Evolutionary conservation across 1,140 invertebrate genomes (phyloP), one percentile per base, ranked within the genome.

Genomic region (Euura lappo): DNA sequence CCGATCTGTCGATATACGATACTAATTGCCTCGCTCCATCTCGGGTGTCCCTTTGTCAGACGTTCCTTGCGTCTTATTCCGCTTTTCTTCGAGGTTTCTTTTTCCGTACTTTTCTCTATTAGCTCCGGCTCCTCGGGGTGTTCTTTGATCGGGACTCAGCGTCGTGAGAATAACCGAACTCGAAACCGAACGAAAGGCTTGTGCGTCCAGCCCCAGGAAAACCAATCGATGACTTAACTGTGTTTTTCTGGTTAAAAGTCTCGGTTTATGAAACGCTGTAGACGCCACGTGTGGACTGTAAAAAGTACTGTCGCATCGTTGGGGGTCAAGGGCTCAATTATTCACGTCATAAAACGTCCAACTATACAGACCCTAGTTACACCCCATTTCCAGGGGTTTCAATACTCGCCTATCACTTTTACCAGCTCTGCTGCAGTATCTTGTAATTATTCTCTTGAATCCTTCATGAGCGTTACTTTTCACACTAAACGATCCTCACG

Each of bases 1-100:
- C 68, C 71, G 77, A 83, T 80, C 77, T 81, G 84, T 85, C 80
- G 86, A 87, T 83, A 87, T 84, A 77, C 77, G 85, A 87, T 87
- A 87, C 86, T 86, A 86, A 88, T 87, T 87, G 84, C 81, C 84
- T 79, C 76, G 76, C 71, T 69, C 47, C 73, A 60, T 76, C 77
- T 78, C 75, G 75, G 81, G 80, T 82, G 81, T 83, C 79, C 76
- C 75, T 78, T 80, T 60, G 51, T 60, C 13, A n/a, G 8, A 28
- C 51, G 8, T 60, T 6, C 51, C 76, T 78, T 81, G 80, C 73
- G 74, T 71, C 75, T 80, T 60, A 60, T 60, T 60, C 6, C 51
- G 13, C 51, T 3, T 60, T 60, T 60, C 76, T 79, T 80, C 79
- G 73, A 73, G 69, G 74, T 79, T 47, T 74, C 13, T 67, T 64